Evolutionary conservation across 2,113 vertebrate species (phyloP), one percentile per base, ranked within the genome.

Genomic region (Morone chrysops): DNA sequence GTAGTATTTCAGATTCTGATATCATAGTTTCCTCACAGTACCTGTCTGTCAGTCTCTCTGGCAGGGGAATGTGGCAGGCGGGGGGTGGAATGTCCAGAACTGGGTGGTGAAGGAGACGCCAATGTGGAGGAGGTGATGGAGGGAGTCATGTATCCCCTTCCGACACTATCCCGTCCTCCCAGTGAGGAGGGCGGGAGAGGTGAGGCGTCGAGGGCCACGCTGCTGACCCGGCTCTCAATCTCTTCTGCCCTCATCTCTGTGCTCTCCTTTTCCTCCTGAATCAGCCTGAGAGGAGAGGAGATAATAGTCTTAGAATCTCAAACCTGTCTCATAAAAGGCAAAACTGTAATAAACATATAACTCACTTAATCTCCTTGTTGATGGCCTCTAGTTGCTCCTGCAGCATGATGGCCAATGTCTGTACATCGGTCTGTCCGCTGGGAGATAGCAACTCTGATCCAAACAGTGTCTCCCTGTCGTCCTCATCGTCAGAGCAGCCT

Each of bases 361-460:
- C 96, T 92, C 87, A 98, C 97, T 97, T 97, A 90, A 98, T 98
- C 92, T 98, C 97, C 85, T 98, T 97, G 94, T 98, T 98, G 87
- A 98, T 98, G 85, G 97, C 97, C 85, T 98, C 97, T 84, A 98
- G 94, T 90, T 98, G 97, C 78, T 98, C 97, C 93, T 98, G 97
- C 17, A 98, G 95, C 97, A 98, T 97, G 83, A 98, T 97, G 87
- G 97, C 97, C 62, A 98, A 93, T 0, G 97, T 98, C 93, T 98
- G 97, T 31, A 97, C 97, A 5, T 98, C 97, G 0, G 97, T 97
- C 94, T 98, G 97, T 17, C 97, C 97, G 0, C 97, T 97, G 65
- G 97, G 97, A 20, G 97, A 98, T 4, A 97, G 95, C 57, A 97
- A 90, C 91, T 98, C 97, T 0, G 97, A 96, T 22, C 97, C 96